Conservation (phyloP, 2,797 vertebrate genomes). For the Galaxias olidus region DNA sequence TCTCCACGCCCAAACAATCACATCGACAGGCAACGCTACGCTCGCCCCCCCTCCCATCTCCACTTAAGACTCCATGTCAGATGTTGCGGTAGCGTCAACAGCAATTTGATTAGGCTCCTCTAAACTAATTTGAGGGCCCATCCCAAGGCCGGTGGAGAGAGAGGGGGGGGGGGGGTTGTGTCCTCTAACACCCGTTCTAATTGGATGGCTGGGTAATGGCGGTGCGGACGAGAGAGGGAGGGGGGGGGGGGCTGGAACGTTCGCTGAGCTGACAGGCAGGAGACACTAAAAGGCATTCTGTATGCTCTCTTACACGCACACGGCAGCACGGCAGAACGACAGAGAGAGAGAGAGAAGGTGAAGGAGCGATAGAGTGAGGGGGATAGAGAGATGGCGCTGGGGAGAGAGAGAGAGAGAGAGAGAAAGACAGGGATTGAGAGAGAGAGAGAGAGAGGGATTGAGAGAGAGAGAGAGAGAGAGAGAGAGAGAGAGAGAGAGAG, state of each 20-base stretch:
- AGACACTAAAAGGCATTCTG: slow-evolving; percentile 52
- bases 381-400: background rate
- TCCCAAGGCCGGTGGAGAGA: slow-evolving; percentile 59
- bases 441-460: background rate
- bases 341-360: slow-evolving; percentile 26
- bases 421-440: slow-evolving; percentile 19
- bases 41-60: slow-evolving; percentile 44
- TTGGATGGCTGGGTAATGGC: slow-evolving; percentile 66
- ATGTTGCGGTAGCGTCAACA: slow-evolving; percentile 63
- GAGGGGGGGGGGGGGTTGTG: no score
- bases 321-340: slow-evolving; percentile 46
- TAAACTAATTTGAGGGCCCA: slow-evolving; percentile 69
- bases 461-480: slow-evolving; percentile 28
- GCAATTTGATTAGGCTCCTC: slow-evolving; percentile 66
- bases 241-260: slow-evolving; percentile 42
- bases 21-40: background rate
- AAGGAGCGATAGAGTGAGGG: slow-evolving; percentile 1
- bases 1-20: background rate
- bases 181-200: slow-evolving; percentile 64
- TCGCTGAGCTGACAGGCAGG: slow-evolving; percentile 42
- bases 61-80: slow-evolving; percentile 50
- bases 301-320: slow-evolving; percentile 40
- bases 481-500: background rate
- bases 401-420: slow-evolving; percentile 15
- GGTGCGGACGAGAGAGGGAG: slow-evolving; percentile 35